phyloP scores from a whole-genome alignment of 1,140 invertebrate genomes.

The Tetraneura akinire region DNA sequence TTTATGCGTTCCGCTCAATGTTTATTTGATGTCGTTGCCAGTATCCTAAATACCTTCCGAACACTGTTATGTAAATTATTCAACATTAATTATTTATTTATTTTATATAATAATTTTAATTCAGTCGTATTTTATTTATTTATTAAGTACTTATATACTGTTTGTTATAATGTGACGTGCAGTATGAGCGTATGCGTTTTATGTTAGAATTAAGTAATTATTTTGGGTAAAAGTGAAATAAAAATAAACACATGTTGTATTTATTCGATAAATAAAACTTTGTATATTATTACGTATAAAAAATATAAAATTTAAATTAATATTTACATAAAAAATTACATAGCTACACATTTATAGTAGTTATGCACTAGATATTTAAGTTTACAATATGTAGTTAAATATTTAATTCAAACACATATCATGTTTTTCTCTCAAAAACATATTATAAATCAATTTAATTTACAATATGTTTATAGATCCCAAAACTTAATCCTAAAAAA shows the following conservation, averaged over 20 bases:
- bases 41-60: constrained; percentile 12
- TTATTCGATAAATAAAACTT: constrained; percentile 47
- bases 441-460: constrained; percentile 34
- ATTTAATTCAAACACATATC: constrained; percentile 3
- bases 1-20: constrained; percentile 26
- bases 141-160: constrained; percentile 36
- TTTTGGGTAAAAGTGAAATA: constrained; percentile 27
- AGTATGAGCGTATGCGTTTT: constrained; percentile 25
- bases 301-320: constrained; percentile 42
- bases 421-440: constrained; percentile 42
- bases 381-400: constrained; percentile 31
- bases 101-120: constrained; percentile 3
- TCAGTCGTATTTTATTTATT: constrained; percentile 39
- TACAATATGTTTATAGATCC: constrained; percentile 43
- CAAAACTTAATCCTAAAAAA: constrained; percentile 13
- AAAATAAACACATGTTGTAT: constrained; percentile 23
- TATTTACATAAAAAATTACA: constrained; percentile 25
- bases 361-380: neutral
- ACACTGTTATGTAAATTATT: constrained; percentile 44
- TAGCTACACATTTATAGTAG: constrained; percentile 26
- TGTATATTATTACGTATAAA: constrained; percentile 48
- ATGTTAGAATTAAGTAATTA: constrained; percentile 1
- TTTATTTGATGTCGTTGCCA: constrained; percentile 27
- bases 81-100: constrained; percentile 25
- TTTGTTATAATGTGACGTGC: neutral